Base-by-base conservation (phyloP, 2,888 invertebrate species). In the Zelleria hepariella region DNA sequence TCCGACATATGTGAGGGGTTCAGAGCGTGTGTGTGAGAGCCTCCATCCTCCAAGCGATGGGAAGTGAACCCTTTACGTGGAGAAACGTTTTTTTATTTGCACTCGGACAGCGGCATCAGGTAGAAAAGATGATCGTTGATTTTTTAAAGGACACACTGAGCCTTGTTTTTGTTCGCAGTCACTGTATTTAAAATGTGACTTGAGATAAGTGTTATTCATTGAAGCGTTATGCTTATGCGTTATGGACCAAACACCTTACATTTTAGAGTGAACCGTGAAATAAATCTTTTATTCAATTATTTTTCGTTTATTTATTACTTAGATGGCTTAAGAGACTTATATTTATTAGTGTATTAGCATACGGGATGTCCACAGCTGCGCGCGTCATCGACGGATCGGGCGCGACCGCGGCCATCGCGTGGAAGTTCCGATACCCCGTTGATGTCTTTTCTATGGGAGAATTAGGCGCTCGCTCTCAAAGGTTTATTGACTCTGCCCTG, bases 51-150 rank as follows among this genome's bases (percentile, higher is more conserved):
- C 77, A 74, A 78, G 80, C 79, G 83, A 88, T 90, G 89, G 90
- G 90, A 90, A 90, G 88, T 90, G 84, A 90, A 90, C 90, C 90
- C 90, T 89, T 89, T 88, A 84, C 80, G 84, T 77, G 76, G 82
- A 77, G 86, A 85, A 84, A 85, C 85, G 78, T 82, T 89, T 90
- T 89, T 88, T 86, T 89, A 88, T 87, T 86, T 87, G 89, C 86
- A 81, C 81, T 88, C 83, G 89, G 88, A 85, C 86, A 86, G 82
- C 88, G 82, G 81, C 83, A 80, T 82, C 89, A 90, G 90, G 90
- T 90, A 87, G 82, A 85, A 84, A 86, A 82, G 84, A 87, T 85
- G 84, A 85, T 87, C 85, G 85, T 84, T 84, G 86, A 84, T 86
- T 87, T 88, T 42, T 88, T 87, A 81, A 82, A 82, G 84, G 84